These are phyloP conservation scores for Anas flavirostris DNA, from an alignment of 2,797 vertebrate species.

Conservation along the genomic window DNA sequence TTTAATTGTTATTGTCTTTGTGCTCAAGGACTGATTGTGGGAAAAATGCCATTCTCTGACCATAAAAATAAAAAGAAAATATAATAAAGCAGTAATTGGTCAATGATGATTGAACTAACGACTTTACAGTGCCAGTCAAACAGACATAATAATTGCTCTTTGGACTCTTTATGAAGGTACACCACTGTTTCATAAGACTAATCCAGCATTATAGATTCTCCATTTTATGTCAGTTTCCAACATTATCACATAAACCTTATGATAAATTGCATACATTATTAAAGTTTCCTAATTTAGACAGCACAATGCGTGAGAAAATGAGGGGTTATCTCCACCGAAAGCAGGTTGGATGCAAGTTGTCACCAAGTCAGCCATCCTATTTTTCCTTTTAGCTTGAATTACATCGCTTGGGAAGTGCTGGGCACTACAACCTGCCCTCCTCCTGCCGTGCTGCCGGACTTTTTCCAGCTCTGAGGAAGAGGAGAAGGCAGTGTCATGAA, in stretches of 20 bases:
- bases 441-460: background rate
- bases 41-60: slow-evolving; percentile 76
- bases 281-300: slow-evolving; percentile 58
- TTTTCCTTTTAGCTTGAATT: background rate
- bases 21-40: slow-evolving; percentile 80
- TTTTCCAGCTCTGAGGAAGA: background rate
- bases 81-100: slow-evolving; percentile 87
- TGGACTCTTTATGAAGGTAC: slow-evolving; percentile 82
- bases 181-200: slow-evolving; percentile 83
- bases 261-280: slow-evolving; percentile 49
- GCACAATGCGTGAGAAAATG: background rate
- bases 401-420: background rate
- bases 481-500: background rate
- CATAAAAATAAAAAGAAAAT: slow-evolving; percentile 83
- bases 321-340: slow-evolving; percentile 40
- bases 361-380: background rate
- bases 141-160: slow-evolving; percentile 82
- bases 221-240: slow-evolving; percentile 64
- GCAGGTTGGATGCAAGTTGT: background rate
- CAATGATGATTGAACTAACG: slow-evolving; percentile 85
- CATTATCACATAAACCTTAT: slow-evolving; percentile 43
- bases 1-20: slow-evolving; percentile 78
- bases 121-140: slow-evolving; percentile 79
- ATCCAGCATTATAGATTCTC: slow-evolving; percentile 84
- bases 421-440: background rate